Evolutionary conservation across 2,113 vertebrate species (phyloP).

Genomic region (Hippocampus zosterae): DNA sequence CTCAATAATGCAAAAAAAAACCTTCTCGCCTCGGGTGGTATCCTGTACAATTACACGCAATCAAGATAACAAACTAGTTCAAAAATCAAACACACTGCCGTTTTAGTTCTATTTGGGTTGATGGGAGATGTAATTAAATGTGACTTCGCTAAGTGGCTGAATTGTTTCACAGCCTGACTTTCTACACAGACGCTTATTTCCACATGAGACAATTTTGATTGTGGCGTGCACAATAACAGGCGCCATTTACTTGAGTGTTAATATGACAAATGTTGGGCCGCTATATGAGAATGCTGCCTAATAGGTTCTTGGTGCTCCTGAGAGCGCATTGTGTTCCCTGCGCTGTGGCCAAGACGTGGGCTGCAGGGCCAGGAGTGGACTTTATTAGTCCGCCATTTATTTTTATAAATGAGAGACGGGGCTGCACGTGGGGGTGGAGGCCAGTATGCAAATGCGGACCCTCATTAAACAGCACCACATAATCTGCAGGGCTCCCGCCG

Average conservation of each 20-base stretch:
- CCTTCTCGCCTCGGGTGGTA: slow-evolving; percentile 55
- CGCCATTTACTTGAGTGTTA: slow-evolving; percentile 50
- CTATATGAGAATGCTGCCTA: slow-evolving; percentile 57
- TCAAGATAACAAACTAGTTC: slow-evolving; percentile 63
- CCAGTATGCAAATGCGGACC: slow-evolving; percentile 71
- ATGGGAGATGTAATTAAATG: slow-evolving; percentile 54
- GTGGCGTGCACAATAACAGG: slow-evolving; percentile 47
- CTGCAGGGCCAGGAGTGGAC: slow-evolving; percentile 58
- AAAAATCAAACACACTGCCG: slow-evolving; percentile 50
- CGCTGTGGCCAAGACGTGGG: slow-evolving; percentile 56
- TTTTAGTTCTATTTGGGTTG: slow-evolving; percentile 47
- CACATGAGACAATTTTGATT: slow-evolving; percentile 50
- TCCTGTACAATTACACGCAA: slow-evolving; percentile 64
- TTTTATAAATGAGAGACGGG: slow-evolving; percentile 70
- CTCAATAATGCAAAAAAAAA: slow-evolving; percentile 45
- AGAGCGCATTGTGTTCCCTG: slow-evolving; percentile 61
- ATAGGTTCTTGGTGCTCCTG: slow-evolving; percentile 59
- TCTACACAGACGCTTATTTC: slow-evolving; percentile 44
- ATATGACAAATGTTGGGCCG: slow-evolving; percentile 53
- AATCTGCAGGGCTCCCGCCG: slow-evolving; percentile 52
- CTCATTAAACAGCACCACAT: slow-evolving; percentile 72
- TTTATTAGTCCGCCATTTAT: slow-evolving; percentile 73
- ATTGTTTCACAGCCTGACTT: slow-evolving; percentile 46
- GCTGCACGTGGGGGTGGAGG: slow-evolving; percentile 66
- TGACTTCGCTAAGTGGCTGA: slow-evolving; percentile 44